Percentiles rank a stretch among this genome's conserved stretches.
Evolutionary conservation across 2,113 vertebrate species (phyloP).

Genomic region (Microcebus murinus): DNA sequence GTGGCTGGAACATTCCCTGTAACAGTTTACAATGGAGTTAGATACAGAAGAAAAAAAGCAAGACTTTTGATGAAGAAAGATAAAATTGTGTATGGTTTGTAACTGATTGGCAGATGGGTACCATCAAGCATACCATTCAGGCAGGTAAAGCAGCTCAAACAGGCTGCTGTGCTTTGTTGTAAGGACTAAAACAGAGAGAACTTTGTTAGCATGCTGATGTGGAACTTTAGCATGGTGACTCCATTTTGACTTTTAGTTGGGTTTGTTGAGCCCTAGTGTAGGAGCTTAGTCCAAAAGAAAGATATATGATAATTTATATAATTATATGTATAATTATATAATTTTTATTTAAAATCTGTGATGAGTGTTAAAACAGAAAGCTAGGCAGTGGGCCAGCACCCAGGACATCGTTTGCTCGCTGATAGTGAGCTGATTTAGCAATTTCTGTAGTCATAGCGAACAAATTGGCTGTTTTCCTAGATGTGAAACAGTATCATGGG

Average conservation of each 20-base stretch:
- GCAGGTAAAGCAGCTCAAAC: not conserved
- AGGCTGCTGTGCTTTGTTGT: not conserved
- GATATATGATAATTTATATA: not conserved
- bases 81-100: not conserved
- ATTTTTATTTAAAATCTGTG: not conserved
- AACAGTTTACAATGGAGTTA: not conserved
- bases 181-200: not conserved
- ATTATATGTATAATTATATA: not conserved
- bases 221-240: not conserved
- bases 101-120: not conserved
- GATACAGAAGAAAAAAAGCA: not conserved
- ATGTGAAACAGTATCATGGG: not conserved
- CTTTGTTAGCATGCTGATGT: not conserved
- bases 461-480: not conserved
- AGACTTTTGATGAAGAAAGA: not conserved
- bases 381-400: not conserved
- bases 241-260: not conserved
- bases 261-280: not conserved
- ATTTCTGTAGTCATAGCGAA: not conserved
- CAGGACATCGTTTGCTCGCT: not conserved
- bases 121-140: not conserved
- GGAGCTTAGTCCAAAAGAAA: not conserved
- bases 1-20: not conserved
- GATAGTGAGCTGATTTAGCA: not conserved
- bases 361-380: not conserved